A percentile compares a stretch with the other conserved stretches of the same genome.
Evolutionary conservation across 2,888 invertebrate species (phyloP).

Genomic region (Ornithoptera priamus): DNA sequence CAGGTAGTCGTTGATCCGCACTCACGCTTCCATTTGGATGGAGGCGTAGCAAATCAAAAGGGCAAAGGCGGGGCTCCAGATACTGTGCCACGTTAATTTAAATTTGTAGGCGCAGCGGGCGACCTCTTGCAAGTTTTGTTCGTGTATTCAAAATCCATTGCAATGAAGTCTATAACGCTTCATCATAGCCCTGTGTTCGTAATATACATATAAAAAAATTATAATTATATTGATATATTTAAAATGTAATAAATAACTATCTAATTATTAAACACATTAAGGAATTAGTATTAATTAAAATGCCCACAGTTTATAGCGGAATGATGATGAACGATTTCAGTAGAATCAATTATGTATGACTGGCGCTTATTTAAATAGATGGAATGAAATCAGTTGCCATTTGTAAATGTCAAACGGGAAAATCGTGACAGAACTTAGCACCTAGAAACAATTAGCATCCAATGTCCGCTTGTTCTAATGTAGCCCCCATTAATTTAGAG

Average conservation of each 20-base stretch:
- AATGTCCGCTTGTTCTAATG: slow-evolving; percentile 12
- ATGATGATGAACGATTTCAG: no score
- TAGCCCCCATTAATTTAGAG: slow-evolving; percentile 20
- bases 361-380: neutral
- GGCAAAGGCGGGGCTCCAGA: slow-evolving; percentile 68
- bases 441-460: slow-evolving; percentile 22
- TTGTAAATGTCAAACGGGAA: slow-evolving; percentile 24
- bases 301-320: neutral
- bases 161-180: slow-evolving; percentile 47
- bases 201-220: neutral
- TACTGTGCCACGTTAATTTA: slow-evolving; percentile 62
- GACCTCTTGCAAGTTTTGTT: slow-evolving; percentile 72
- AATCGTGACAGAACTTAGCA: slow-evolving; percentile 18
- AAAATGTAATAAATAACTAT: neutral
- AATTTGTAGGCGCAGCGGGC: slow-evolving; percentile 72
- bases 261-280: neutral
- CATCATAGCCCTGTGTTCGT: slow-evolving; percentile 19
- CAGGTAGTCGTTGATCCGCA: slow-evolving; percentile 24
- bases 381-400: slow-evolving; percentile 10
- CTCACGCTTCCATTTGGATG: slow-evolving; percentile 60
- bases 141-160: slow-evolving; percentile 67
- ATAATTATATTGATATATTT: neutral
- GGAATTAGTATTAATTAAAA: neutral
- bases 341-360: neutral
- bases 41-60: slow-evolving; percentile 66